These are phyloP conservation scores for Tenodera sinensis DNA, from an alignment of 2,888 invertebrate species.

Conservation along the genomic window DNA sequence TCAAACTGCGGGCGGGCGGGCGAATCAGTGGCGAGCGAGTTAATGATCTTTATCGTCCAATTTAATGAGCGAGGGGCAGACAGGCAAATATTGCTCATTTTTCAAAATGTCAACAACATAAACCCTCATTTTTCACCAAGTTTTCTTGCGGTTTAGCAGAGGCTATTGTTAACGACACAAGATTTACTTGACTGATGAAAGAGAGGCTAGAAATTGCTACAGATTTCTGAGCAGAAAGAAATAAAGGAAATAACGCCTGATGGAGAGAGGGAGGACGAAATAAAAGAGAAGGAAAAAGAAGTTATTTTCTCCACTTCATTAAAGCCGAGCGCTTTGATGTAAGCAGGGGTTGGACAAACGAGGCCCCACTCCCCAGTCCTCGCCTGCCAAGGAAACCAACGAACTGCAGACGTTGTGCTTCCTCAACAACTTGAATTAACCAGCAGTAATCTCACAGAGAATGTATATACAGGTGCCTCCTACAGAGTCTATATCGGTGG, in stretches of 20 bases:
- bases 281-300: not conserved
- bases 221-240: not conserved
- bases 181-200: slow-evolving; percentile 8
- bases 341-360: not conserved
- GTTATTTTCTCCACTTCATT: slow-evolving; percentile 21
- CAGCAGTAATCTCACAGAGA: too few species aligned
- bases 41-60: not conserved
- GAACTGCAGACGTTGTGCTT: not conserved
- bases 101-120: slow-evolving; percentile 6
- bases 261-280: not conserved
- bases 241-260: not conserved
- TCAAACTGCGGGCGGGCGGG: too few species aligned
- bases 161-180: slow-evolving; percentile 2
- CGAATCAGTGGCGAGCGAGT: not conserved
- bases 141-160: not conserved
- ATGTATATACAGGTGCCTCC: too few species aligned
- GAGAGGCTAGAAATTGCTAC: not conserved
- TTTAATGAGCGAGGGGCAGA: not conserved
- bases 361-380: too few species aligned
- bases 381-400: not conserved
- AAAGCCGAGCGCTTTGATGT: slow-evolving; percentile 5
- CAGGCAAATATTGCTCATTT: not conserved
- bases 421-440: too few species aligned
- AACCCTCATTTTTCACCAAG: not conserved
- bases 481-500: too few species aligned